These are phyloP conservation scores for Drosophila arizonae DNA, from an alignment of 1,140 invertebrate species.

Conservation along the genomic window DNA sequence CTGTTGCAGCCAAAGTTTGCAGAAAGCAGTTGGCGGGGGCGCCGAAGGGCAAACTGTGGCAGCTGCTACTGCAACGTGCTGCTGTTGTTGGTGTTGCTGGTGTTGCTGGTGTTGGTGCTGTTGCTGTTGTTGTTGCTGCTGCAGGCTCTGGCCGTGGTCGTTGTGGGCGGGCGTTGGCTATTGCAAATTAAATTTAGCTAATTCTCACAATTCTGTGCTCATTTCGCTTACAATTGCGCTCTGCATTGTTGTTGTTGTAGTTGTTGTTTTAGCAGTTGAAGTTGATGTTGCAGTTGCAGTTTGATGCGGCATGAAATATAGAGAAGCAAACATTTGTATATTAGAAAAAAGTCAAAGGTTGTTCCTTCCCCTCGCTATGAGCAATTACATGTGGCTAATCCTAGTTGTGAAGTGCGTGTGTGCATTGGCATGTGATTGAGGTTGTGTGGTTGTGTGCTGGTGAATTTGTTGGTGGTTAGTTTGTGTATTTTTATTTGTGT, in stretches of 20 bases:
- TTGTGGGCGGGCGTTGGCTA: slow-evolving; percentile 64
- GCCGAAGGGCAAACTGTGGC: slow-evolving; percentile 58
- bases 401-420: slow-evolving; percentile 51
- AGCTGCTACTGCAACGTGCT: slow-evolving; percentile 42
- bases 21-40: slow-evolving; percentile 75
- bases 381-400: slow-evolving; percentile 49
- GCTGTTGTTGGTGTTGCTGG: slow-evolving; percentile 9
- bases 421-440: slow-evolving; percentile 20
- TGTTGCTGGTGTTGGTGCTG: slow-evolving; percentile 8
- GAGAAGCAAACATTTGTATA: slow-evolving; percentile 57
- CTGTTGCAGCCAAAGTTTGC: slow-evolving; percentile 80
- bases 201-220: slow-evolving; percentile 83
- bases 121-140: slow-evolving; percentile 1
- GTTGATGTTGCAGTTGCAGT: slow-evolving; percentile 32
- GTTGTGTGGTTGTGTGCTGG: slow-evolving; percentile 29
- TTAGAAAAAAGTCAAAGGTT: slow-evolving; percentile 59
- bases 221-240: slow-evolving; percentile 83
- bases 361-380: slow-evolving; percentile 13
- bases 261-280: slow-evolving; percentile 6
- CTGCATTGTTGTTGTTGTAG: slow-evolving; percentile 59
- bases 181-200: slow-evolving; percentile 83
- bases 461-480: slow-evolving; percentile 33
- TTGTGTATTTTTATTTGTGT: no score
- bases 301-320: slow-evolving; percentile 46
- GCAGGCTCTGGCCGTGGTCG: slow-evolving; percentile 40